phyloP scores from a whole-genome alignment of 2,113 vertebrate species.

The Agapornis roseicollis region DNA sequence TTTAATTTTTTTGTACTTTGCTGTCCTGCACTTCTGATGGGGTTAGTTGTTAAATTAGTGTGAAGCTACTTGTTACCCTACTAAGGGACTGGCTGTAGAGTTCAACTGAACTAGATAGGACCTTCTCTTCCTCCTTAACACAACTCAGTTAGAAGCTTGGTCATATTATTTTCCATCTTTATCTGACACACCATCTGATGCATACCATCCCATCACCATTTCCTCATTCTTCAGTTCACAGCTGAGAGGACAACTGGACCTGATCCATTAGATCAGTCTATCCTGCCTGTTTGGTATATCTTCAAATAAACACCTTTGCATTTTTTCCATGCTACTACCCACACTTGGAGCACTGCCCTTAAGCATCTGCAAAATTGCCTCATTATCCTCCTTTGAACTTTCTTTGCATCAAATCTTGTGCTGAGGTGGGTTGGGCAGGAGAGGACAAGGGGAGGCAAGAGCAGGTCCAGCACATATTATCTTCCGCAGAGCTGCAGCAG shows the following conservation, averaged over 20 bases:
- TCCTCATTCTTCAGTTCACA: not conserved
- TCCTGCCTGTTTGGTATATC: not conserved
- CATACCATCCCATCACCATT: not conserved
- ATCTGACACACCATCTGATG: not conserved
- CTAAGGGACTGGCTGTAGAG: not conserved
- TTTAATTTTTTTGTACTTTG: not conserved
- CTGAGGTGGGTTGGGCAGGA: not conserved
- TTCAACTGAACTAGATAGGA: not conserved
- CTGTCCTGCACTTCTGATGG: not conserved
- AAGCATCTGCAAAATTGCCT: not conserved
- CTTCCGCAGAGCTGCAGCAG: not conserved
- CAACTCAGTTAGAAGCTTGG: not conserved
- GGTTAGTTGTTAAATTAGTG: not conserved
- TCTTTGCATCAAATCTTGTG: not conserved
- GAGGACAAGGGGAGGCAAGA: not conserved
- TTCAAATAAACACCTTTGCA: not conserved
- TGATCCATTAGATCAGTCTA: not conserved
- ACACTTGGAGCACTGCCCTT: not conserved
- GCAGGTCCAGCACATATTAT: not conserved
- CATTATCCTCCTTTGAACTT: not conserved
- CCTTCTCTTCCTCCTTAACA: not conserved
- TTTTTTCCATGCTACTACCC: not conserved
- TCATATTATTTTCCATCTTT: not conserved
- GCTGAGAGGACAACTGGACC: not conserved
- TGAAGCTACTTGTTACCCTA: not conserved